Base-by-base conservation (phyloP, 2,113 vertebrate species). In the Himantopus leucocephalus region DNA sequence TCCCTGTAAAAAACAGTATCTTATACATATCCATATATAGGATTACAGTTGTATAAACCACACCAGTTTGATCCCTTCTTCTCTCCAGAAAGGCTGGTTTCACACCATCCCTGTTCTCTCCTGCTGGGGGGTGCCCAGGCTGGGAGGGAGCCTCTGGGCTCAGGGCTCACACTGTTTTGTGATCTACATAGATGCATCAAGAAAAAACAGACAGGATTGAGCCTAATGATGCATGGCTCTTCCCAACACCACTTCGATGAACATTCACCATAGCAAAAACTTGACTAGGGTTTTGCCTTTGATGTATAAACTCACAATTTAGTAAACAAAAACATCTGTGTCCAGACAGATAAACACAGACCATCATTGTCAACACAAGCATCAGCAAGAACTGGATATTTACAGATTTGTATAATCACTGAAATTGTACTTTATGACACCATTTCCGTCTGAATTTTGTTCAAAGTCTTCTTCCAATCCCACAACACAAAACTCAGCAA, bases 131-230 rank as follows among this genome's bases (percentile, higher is more conserved):
- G 23, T 37, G 35, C 47, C 45, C 27, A 37, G 52, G 60, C 60
- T 52, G 35, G 50, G 26, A 24, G 15, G 43, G 12, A 18, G 6
- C 20, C 29, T 50, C 50, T 34, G 14, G 5, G 27, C 68, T 52
- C 67, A 30, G 35, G 48, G 21, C 50, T 64, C 73, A 45, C 19
- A 4, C 34, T 32, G 14, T 8, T 72, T 12, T 20, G 35, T 30
- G 55, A 43, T 18, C 80, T n/a, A 15, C 1, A 0, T 4, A 47
- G 20, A 41, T 4, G 8, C 23, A 35, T 5, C 17, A 41, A 30
- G 45, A 37, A 79, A 39, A n/a, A 29, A 2, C 6, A 5, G 32
- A 34, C 13, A 82, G 41, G 59, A 50, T 0, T 39, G 59, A 76
- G 35, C 32, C 60, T 29, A 8, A n/a, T 1, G 5, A 71, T 12